These are phyloP conservation scores for Entomobrya proxima DNA, from an alignment of 2,888 invertebrate genomes.

Conservation along the genomic window DNA sequence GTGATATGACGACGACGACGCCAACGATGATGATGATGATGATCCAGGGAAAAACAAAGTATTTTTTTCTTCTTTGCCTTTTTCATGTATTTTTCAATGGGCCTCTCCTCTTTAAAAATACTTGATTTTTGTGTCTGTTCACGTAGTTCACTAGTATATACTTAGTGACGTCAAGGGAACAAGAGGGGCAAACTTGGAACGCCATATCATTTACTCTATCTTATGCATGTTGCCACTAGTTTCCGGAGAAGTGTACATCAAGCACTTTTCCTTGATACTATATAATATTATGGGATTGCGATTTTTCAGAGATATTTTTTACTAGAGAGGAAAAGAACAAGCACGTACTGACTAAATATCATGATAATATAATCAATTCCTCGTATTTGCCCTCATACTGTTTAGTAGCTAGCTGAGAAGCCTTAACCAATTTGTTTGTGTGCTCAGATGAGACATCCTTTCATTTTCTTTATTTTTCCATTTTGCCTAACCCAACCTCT, in stretches of 20 bases:
- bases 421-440: too few relatives aligned
- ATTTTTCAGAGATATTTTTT: neutral
- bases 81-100: neutral
- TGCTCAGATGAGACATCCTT: too few relatives aligned
- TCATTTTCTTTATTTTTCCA: neutral
- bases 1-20: too few relatives aligned
- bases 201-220: too few relatives aligned
- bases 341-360: slow-evolving; percentile 26
- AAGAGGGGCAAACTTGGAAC: neutral
- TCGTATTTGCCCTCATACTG: neutral
- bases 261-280: neutral
- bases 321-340: neutral
- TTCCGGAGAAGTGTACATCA: neutral
- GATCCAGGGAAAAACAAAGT: neutral
- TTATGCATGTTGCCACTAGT: neutral
- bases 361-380: slow-evolving; percentile 14
- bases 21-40: neutral
- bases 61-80: neutral
- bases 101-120: neutral
- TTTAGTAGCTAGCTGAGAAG: neutral
- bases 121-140: slow-evolving; percentile 13
- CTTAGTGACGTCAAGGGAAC: slow-evolving; percentile 17
- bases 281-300: neutral
- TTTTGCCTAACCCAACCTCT: too few relatives aligned
- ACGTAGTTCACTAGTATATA: neutral